Percentiles rank a stretch among this genome's conserved stretches.
phyloP scores from a whole-genome alignment of 2,888 invertebrate species.

The Platypus cylindrus region DNA sequence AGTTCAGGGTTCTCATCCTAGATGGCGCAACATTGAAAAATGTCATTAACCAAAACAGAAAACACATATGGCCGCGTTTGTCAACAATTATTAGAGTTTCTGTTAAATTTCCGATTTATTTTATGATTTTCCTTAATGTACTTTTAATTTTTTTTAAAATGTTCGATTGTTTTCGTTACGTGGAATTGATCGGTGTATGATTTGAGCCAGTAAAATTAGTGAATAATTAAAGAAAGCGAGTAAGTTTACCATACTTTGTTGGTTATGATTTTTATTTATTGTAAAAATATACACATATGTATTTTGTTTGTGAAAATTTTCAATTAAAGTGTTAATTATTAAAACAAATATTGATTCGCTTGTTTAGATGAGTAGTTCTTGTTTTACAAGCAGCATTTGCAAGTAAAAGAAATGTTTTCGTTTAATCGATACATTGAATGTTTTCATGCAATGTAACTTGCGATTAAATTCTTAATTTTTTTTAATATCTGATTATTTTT shows the following conservation, averaged over 20 bases:
- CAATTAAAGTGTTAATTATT: not conserved
- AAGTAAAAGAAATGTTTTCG: slow-evolving; percentile 5
- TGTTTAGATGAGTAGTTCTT: too few relatives aligned
- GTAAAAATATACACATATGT: slow-evolving; percentile 6
- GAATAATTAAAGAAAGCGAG: slow-evolving; percentile 7
- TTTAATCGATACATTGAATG: slow-evolving; percentile 7
- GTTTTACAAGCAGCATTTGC: too few relatives aligned
- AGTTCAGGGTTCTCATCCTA: too few relatives aligned
- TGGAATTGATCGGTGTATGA: slow-evolving; percentile 1
- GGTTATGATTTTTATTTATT: slow-evolving; percentile 15
- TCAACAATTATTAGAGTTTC: slow-evolving; percentile 7
- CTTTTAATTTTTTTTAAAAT: slow-evolving; percentile 7
- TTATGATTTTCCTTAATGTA: slow-evolving; percentile 9
- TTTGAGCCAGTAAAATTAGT: not conserved
- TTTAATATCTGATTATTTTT: too few relatives aligned
- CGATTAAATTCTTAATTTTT: too few relatives aligned
- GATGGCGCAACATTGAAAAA: too few relatives aligned
- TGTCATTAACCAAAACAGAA: too few relatives aligned
- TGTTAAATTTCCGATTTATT: slow-evolving; percentile 10
- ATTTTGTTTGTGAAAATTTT: slow-evolving; percentile 2
- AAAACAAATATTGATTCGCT: too few relatives aligned
- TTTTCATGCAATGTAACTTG: too few relatives aligned
- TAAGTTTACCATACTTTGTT: slow-evolving; percentile 14
- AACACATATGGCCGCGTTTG: slow-evolving; percentile 13
- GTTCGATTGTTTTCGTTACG: slow-evolving; percentile 6